Evolutionary conservation across 2,888 invertebrate species (phyloP).

Genomic region (Sesia apiformis): DNA sequence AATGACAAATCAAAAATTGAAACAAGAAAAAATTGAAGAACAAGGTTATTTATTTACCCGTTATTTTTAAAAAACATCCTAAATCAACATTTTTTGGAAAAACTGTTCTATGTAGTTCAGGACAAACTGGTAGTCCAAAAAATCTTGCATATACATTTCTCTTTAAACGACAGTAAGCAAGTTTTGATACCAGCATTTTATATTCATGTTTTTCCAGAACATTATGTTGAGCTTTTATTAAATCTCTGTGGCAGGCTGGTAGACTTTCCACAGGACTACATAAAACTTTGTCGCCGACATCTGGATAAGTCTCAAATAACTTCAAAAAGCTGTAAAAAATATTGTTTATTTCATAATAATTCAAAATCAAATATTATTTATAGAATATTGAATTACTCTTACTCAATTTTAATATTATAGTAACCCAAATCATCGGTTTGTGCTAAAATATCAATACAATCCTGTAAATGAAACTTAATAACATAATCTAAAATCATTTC

Average conservation of each 20-base stretch:
- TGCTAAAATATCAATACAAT: conserved; percentile 77
- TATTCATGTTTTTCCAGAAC: conserved; percentile 57
- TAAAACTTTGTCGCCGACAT: conserved; percentile 79
- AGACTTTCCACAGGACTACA: conserved; percentile 77
- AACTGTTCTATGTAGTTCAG: conserved; percentile 77
- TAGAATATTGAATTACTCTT: conserved; percentile 28
- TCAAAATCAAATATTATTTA: not conserved
- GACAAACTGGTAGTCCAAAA: conserved; percentile 79
- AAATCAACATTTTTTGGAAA: conserved; percentile 83
- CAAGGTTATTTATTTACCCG: conserved; percentile 55
- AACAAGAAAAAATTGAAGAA: too few species aligned
- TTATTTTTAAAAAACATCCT: conserved; percentile 82
- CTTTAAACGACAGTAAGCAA: conserved; percentile 64
- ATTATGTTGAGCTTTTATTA: conserved; percentile 75
- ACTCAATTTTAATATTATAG: conserved; percentile 82
- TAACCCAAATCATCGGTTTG: conserved; percentile 75
- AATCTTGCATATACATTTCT: conserved; percentile 80
- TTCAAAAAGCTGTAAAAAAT: conserved; percentile 77
- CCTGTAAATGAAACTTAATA: conserved; percentile 73
- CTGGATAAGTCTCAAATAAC: conserved; percentile 79
- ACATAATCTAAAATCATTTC: conserved; percentile 72
- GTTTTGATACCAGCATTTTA: conserved; percentile 32
- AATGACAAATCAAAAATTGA: too few species aligned
- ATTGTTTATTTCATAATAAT: not conserved
- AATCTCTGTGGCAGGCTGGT: conserved; percentile 76